Evolutionary conservation across 2,797 vertebrate genomes (phyloP).

Genomic region (Chaenodraco wilsoni): DNA sequence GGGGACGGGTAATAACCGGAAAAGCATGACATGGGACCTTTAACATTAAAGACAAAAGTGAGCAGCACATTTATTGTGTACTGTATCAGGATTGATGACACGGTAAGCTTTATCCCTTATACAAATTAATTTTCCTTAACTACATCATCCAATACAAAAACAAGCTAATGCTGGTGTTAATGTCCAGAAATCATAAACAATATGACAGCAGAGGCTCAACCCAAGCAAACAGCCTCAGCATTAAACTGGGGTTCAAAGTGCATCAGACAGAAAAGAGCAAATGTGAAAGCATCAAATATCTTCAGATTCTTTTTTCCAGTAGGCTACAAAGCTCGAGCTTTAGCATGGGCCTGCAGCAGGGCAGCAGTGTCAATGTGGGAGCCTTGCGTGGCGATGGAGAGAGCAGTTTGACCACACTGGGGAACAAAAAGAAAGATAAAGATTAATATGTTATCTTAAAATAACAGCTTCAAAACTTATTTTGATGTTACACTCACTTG

Average conservation of each 20-base stretch:
- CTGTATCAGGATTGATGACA: conserved; percentile 7
- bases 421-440: conserved; percentile 13
- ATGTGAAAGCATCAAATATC: not conserved
- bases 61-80: conserved; percentile 7
- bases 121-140: not conserved
- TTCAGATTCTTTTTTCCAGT: conserved; percentile 1
- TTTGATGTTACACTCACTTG: too few species aligned
- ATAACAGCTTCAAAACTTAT: too few species aligned
- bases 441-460: not conserved
- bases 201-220: conserved; percentile 11
- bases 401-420: conserved; percentile 81
- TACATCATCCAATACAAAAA: not conserved
- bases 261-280: conserved; percentile 13
- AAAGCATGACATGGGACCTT: too few species aligned
- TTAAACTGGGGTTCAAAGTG: conserved; percentile 8
- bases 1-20: too few species aligned
- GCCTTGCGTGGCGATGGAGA: conserved; percentile 77
- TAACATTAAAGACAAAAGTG: conserved; percentile 14
- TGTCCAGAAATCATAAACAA: conserved; percentile 15
- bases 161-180: conserved; percentile 13
- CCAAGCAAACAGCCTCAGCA: not conserved
- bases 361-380: conserved; percentile 80
- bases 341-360: conserved; percentile 81
- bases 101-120: conserved; percentile 10
- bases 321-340: conserved; percentile 62